Evolutionary conservation across 2,888 invertebrate genomes (phyloP), one percentile per base, ranked within the genome.

Genomic region (Eutolmus rufibarbis): DNA sequence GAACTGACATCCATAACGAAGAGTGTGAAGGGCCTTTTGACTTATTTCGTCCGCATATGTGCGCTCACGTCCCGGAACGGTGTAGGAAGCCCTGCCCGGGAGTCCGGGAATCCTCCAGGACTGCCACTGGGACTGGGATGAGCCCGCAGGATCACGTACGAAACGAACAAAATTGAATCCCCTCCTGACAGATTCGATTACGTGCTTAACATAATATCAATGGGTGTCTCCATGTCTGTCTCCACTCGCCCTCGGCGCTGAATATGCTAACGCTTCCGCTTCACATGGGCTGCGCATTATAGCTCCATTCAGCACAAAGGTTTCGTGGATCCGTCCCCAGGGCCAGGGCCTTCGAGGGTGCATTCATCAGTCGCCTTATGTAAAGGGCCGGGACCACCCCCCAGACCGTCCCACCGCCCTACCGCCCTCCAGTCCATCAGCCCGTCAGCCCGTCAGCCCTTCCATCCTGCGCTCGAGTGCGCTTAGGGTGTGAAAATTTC

Each of bases 171-270:
- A 88, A 88, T 88, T 88, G 88, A 88, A 88, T 88, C 88, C 78
- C 84, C 87, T 88, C 40, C 85, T 88, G 87, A 88, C 87, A 88
- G 88, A 88, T 88, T 88, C 88, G 88, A 88, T 88, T 88, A 88
- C 88, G 88, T 88, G 88, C 88, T 88, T 88, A 88, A 88, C 88
- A 88, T 88, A 88, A 87, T 88, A 88, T 88, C 88, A 87, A 88
- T 87, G 87, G 88, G 81, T 78, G 87, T 86, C 87, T 88, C 88
- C 46, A 77, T 88, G 74, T 87, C 88, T 88, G 82, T 66, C 86
- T 86, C 84, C 74, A 79, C 79, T 76, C 77, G 56, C 19, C 78
- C 34, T 74, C 12, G 57, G 57, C 31, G 46, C 87, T 85, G 87
- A 88, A 88, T 88, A 88, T 88, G 88, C 87, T 88, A 86, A 88